phyloP scores from a whole-genome alignment of 2,113 vertebrate genomes.

The Cranoglanis bouderius region DNA sequence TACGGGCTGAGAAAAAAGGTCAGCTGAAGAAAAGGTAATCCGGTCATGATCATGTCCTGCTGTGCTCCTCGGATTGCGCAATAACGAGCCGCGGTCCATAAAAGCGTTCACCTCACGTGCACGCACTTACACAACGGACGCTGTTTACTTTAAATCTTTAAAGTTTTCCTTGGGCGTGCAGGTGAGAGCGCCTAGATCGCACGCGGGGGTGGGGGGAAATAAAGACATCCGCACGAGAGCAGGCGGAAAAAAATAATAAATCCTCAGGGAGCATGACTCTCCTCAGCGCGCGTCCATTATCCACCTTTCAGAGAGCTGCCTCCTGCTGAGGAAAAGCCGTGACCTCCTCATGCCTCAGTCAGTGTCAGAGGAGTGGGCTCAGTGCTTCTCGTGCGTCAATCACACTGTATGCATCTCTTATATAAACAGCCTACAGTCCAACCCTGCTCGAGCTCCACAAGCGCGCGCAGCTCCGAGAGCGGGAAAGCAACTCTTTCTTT shows the following conservation, averaged over 20 bases:
- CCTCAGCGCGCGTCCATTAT: constrained; percentile 20
- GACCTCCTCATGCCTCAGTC: constrained; percentile 44
- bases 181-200: background rate
- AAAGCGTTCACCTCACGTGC: background rate
- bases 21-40: constrained; percentile 65
- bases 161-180: background rate
- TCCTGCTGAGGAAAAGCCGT: constrained; percentile 56
- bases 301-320: constrained; percentile 43
- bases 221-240: background rate
- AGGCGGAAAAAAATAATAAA: constrained; percentile 10
- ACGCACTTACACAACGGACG: no score
- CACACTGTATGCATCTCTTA: background rate
- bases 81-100: background rate
- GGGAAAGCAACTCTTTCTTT: constrained; percentile 66
- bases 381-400: background rate
- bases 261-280: constrained; percentile 47
- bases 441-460: background rate
- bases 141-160: background rate
- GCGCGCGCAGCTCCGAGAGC: constrained; percentile 17
- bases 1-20: constrained; percentile 40
- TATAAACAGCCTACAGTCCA: background rate
- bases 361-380: background rate
- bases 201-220: background rate
- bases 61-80: constrained; percentile 11
- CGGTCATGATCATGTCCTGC: constrained; percentile 62